Base-by-base conservation (phyloP, 2,888 invertebrate species). In the Diplazon laetatorius region DNA sequence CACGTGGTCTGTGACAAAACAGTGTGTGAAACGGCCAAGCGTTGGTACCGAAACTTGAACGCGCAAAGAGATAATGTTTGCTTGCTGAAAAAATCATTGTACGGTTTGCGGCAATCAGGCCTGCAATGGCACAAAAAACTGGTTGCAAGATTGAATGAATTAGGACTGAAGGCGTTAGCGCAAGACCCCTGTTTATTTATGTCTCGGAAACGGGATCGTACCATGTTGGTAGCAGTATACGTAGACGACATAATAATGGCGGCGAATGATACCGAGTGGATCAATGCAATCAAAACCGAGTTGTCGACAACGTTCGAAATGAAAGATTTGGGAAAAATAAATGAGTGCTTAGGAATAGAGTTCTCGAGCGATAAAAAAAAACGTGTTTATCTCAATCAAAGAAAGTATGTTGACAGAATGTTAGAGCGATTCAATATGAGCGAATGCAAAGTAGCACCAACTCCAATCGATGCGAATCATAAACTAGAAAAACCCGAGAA, bases 311-410 rank as follows among this genome's bases (percentile, higher is more conserved):
- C 42, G 22, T 76, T 76, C 35, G 76, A 69, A 35, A 70, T 55
- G 48, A 69, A 69, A 63, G 59, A 70, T 44, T 37, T 75, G 2
- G 75, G 65, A n/a, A 12, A 18, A 66, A 37, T 65, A 20, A 60
- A 57, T 12, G 60, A 39, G 12, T 73, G 77, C 30, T 12, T 73
- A 20, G 71, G 72, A 16, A 77, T 77, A 14, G 72, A 77, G 35
- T 77, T 77, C 18, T 30, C 18, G 60, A 57, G 72, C 4, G 77
- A 66, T 35, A 57, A 50, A 14, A 42, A 59, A 12, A 48, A 22
- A n/a, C 59, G 70, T 12, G 48, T 70, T 10, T 72, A 18, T 14
- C 18, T 72, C 30, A 62, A 25, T 14, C 73, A 78, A 35, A 52
- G 55, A 16, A 16, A 55, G 2, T 78, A 78, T 39, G 68, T 39